Conservation (phyloP, 1,140 invertebrate species). For the Papilio machaon region DNA sequence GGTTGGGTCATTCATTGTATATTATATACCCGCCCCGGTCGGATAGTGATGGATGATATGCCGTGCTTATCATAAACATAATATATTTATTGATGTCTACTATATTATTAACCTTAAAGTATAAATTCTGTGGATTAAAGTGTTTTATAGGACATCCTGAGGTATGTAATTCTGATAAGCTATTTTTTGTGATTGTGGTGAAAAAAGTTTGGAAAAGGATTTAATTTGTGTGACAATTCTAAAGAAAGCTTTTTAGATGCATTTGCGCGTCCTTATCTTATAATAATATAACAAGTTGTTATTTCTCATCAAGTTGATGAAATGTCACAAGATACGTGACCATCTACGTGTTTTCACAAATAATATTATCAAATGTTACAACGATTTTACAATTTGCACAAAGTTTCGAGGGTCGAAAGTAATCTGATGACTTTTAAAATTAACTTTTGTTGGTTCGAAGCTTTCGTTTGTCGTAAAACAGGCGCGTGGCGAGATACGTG, state of each 20-base stretch:
- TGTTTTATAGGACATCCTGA: neutral
- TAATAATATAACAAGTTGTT: neutral
- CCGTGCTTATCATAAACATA: neutral
- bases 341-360: neutral
- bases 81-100: neutral
- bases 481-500: slow-evolving; percentile 62
- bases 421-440: slow-evolving; percentile 74
- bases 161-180: neutral
- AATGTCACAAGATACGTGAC: neutral
- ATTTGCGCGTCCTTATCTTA: neutral
- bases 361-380: slow-evolving; percentile 2
- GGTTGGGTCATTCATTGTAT: slow-evolving; percentile 61
- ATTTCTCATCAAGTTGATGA: neutral
- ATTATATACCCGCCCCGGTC: slow-evolving; percentile 27
- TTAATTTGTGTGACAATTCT: neutral
- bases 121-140: too few relatives aligned
- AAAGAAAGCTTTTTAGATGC: neutral
- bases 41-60: slow-evolving; percentile 48
- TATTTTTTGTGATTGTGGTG: too few relatives aligned
- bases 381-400: slow-evolving; percentile 49
- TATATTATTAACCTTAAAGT: too few relatives aligned
- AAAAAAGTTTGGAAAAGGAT: neutral
- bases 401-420: slow-evolving; percentile 53
- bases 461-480: slow-evolving; percentile 56
- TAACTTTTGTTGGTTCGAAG: slow-evolving; percentile 68